phyloP scores from a whole-genome alignment of 2,888 invertebrate genomes.

The Luperina nickerlii region DNA sequence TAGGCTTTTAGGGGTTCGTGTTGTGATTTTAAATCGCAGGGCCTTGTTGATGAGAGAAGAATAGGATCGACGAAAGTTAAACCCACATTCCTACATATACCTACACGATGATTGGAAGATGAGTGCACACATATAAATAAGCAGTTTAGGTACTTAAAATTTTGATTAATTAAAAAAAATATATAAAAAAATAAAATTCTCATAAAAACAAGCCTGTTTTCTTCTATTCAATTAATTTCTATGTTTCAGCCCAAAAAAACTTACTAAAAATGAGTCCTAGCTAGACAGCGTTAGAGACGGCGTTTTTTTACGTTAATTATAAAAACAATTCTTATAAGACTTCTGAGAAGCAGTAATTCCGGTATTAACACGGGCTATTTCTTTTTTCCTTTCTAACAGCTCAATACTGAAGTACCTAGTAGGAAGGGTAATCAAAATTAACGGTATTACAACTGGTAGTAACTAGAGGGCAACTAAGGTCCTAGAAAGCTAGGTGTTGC shows the following conservation, averaged over 20 bases:
- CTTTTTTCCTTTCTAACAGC: too few relatives aligned
- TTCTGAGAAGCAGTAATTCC: neutral
- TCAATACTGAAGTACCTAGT: too few relatives aligned
- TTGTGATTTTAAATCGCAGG: neutral
- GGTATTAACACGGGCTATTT: too few relatives aligned
- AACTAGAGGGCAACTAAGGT: too few relatives aligned
- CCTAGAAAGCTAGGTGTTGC: slow-evolving; percentile 9
- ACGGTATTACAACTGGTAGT: too few relatives aligned
- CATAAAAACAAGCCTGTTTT: neutral
- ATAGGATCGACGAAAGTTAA: neutral
- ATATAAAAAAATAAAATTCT: too few relatives aligned
- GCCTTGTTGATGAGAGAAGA: neutral
- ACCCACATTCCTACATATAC: too few relatives aligned
- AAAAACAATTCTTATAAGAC: slow-evolving; percentile 19
- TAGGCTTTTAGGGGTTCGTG: slow-evolving; percentile 34
- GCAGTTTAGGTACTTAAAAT: too few relatives aligned
- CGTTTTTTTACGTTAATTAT: neutral
- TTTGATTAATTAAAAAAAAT: too few relatives aligned
- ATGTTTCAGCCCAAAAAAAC: neutral
- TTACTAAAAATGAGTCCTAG: neutral
- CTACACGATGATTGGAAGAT: too few relatives aligned
- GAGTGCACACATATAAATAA: too few relatives aligned
- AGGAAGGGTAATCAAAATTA: too few relatives aligned
- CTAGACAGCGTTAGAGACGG: neutral
- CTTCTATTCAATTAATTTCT: neutral